These are phyloP conservation scores for Discoglossus pictus DNA, from an alignment of 2,797 vertebrate genomes.

Conservation along the genomic window DNA sequence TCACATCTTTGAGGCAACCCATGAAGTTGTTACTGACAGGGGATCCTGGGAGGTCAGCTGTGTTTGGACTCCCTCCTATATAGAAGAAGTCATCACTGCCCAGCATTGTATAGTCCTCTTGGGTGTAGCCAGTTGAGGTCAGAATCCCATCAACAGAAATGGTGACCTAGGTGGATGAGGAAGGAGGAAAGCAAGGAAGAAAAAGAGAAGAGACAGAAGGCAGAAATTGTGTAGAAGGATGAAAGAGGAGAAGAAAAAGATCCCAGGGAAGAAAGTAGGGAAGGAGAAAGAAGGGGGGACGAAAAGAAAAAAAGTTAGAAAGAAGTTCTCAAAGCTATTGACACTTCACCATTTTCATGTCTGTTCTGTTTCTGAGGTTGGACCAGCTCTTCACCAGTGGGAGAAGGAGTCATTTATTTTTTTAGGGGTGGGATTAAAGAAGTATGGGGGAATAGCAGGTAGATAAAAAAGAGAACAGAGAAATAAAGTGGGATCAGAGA, in stretches of 20 bases:
- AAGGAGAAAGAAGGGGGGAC: conserved; percentile 9
- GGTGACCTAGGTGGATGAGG: conserved; percentile 76
- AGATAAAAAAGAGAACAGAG: conserved; percentile 31
- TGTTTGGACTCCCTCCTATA: conserved; percentile 91
- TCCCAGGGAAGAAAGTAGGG: conserved; percentile 15
- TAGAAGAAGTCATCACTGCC: conserved; percentile 96
- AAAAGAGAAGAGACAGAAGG: conserved; percentile 7
- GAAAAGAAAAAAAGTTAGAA: conserved; percentile 39
- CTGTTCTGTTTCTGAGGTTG: conserved; percentile 51
- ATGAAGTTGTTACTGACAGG: conserved; percentile 97
- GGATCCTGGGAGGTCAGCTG: conserved; percentile 90
- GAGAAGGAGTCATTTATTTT: too few relatives aligned
- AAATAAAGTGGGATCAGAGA: conserved; percentile 6
- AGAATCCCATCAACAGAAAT: conserved; percentile 92
- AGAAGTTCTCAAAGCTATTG: conserved; percentile 17
- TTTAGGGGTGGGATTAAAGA: conserved; percentile 2
- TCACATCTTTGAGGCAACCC: conserved; percentile 96
- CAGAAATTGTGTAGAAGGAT: conserved; percentile 52
- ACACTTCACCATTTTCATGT: conserved; percentile 46
- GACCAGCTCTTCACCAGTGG: conserved; percentile 41
- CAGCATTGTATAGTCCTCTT: conserved; percentile 96
- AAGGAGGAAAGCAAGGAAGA: conserved; percentile 14
- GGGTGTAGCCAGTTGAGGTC: conserved; percentile 93
- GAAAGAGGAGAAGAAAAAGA: conserved; percentile 51
- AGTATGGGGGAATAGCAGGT: neutral